Base-by-base conservation (phyloP, 2,888 invertebrate species). In the Lithophane leautieri region DNA sequence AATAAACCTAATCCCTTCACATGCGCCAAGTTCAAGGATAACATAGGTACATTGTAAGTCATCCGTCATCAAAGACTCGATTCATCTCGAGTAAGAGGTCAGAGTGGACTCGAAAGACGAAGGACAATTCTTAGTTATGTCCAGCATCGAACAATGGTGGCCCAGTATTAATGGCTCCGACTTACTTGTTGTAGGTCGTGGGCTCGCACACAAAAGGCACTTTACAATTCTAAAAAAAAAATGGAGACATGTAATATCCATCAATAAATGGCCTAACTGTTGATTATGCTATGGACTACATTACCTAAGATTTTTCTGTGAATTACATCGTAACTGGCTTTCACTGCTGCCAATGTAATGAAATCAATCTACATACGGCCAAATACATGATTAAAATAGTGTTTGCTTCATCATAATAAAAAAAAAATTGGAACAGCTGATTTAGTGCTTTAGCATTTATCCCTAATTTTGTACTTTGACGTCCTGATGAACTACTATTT, bases 351-450 rank as follows among this genome's bases (percentile, higher is more conserved):
- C 54, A 79, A 71, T 62, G 19, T 62, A n/a, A 79, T 50, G 42
- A 9, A 42, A 22, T 34, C 34, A 52, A 73, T 63, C 12, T 70
- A 7, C 2, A 47, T 47, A 79, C 54, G 47, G 70, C n/a, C 71
- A 70, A 54, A 70, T 54, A 79, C 12, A 70, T 25, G 40, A 52
- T 25, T 68, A 70, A 62, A 72, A 77, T 50, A 28, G n/a, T 25
- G 22, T 60, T 44, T 52, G 42, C 16, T 34, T 60, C 60, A 16
- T 54, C 54, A 19, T 70, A n/a, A 7, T 61, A n/a, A 28, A 50
- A 14, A 28, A 22, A 22, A 0, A 2, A 2, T n/a, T 4, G 19
- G 8, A 14, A 44, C n/a, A 19, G 1, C 16, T 19, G 19, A 34
- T 34, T 40, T 22, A 9, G 1, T 9, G n/a, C 3, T 56, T 14